A percentile compares a stretch with the other conserved stretches of the same genome.
Conservation (phyloP, 2,888 invertebrate species). For the Halictus ligatus region DNA sequence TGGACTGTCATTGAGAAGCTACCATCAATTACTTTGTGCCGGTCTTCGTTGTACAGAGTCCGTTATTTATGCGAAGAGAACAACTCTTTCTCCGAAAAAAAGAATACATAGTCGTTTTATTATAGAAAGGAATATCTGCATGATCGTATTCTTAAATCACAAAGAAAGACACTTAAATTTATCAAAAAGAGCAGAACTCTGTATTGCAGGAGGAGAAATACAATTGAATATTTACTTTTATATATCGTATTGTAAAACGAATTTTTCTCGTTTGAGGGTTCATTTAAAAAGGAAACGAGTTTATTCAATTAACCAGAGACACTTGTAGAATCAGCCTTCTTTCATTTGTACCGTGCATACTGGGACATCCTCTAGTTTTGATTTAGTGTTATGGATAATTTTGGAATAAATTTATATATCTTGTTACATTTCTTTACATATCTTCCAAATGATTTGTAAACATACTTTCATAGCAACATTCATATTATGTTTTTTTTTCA, state of each 20-base stretch:
- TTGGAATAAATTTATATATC: background rate
- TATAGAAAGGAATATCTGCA: background rate
- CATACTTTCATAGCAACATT: background rate
- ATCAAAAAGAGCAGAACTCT: no score
- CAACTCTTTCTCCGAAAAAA: background rate
- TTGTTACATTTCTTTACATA: background rate
- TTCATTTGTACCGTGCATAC: background rate
- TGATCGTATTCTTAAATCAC: no score
- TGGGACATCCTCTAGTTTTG: background rate
- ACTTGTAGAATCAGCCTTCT: background rate
- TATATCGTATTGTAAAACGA: background rate
- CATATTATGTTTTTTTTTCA: constrained; percentile 83
- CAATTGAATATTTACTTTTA: no score
- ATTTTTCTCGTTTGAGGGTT: background rate
- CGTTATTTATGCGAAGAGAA: background rate
- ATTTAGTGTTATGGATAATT: background rate
- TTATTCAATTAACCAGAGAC: background rate
- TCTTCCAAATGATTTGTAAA: background rate
- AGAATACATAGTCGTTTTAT: background rate
- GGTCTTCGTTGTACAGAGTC: background rate
- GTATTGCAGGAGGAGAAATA: no score
- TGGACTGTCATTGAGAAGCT: background rate
- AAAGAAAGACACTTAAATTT: no score
- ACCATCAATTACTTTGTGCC: background rate
- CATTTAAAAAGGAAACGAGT: background rate